Percentiles rank a stretch among this genome's conserved stretches.
phyloP scores from a whole-genome alignment of 1,140 invertebrate genomes.

The Chironomus tepperi region DNA sequence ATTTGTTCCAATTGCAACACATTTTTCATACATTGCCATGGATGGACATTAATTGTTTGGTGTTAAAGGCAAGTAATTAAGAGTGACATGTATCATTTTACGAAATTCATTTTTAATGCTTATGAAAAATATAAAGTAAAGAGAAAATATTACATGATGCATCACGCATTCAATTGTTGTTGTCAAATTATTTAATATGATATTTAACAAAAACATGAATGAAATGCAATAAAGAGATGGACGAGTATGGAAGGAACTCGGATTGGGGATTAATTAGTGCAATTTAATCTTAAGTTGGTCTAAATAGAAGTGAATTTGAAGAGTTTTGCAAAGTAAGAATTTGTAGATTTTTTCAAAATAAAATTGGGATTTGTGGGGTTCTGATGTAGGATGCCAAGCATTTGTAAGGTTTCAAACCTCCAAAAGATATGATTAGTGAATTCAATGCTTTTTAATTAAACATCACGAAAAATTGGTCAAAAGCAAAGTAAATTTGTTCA shows the following conservation, averaged over 20 bases:
- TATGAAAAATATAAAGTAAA: too few relatives aligned
- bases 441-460: too few relatives aligned
- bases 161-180: background rate
- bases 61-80: background rate
- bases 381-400: too few relatives aligned
- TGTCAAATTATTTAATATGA: background rate
- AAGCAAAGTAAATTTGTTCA: too few relatives aligned
- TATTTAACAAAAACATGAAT: background rate
- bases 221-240: background rate
- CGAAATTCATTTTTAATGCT: background rate
- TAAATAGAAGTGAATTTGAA: too few relatives aligned
- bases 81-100: background rate
- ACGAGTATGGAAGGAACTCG: background rate
- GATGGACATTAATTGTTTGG: background rate
- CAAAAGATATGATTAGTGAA: too few relatives aligned
- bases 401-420: too few relatives aligned
- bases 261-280: background rate
- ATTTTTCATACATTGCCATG: background rate
- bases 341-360: too few relatives aligned
- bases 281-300: too few relatives aligned
- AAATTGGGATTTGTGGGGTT: too few relatives aligned
- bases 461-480: too few relatives aligned
- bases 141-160: background rate
- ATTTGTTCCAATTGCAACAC: conserved; percentile 6
- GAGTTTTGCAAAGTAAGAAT: too few relatives aligned